These are phyloP conservation scores for Larimichthys polyactis DNA, from an alignment of 2,113 vertebrate species.

Conservation along the genomic window DNA sequence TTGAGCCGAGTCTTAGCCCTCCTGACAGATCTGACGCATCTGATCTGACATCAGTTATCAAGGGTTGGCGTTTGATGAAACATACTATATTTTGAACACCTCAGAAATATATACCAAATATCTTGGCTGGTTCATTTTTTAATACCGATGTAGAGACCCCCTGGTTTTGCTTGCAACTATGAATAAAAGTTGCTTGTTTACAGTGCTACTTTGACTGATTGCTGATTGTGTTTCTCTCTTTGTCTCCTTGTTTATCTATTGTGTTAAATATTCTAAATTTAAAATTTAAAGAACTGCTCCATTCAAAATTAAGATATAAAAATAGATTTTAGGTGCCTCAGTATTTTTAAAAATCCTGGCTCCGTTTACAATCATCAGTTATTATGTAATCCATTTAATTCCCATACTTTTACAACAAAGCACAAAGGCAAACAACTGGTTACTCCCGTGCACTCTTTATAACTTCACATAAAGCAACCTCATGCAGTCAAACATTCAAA, in stretches of 20 bases:
- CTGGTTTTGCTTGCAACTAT: too few relatives aligned
- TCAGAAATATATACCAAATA: too few relatives aligned
- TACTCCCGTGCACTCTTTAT: neutral
- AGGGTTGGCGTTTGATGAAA: neutral
- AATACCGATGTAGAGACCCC: too few relatives aligned
- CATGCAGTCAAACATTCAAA: neutral
- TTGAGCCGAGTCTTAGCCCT: constrained; percentile 22
- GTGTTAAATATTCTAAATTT: too few relatives aligned
- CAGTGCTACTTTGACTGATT: neutral
- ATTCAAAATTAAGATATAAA: neutral
- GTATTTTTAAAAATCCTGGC: neutral
- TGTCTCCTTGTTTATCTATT: too few relatives aligned
- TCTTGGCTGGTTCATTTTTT: too few relatives aligned
- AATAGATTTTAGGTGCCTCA: neutral
- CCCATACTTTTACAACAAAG: neutral
- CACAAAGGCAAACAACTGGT: neutral
- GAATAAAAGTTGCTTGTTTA: too few relatives aligned
- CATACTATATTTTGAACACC: too few relatives aligned
- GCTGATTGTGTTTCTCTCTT: neutral
- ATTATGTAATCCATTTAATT: constrained; percentile 1
- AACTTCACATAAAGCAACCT: neutral
- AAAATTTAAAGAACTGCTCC: neutral
- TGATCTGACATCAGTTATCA: constrained; percentile 12
- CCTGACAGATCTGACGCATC: constrained; percentile 16
- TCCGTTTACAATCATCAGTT: neutral